Evolutionary conservation across 2,888 invertebrate genomes (phyloP).

Genomic region (Drosophila prolongata): DNA sequence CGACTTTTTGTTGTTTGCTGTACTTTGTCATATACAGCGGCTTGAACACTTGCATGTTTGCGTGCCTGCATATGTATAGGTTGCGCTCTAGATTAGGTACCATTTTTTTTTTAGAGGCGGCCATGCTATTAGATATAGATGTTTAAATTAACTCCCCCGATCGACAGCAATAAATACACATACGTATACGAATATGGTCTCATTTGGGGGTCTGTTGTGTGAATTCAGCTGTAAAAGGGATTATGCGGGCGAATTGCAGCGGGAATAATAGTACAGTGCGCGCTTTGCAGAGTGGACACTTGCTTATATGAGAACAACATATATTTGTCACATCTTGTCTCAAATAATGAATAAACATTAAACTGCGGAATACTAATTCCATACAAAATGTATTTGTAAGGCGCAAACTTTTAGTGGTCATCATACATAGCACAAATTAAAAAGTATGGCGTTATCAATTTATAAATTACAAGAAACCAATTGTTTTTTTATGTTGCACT

Average conservation of each 20-base stretch:
- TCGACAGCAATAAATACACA: conserved; percentile 6
- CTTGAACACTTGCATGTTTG: conserved; percentile 26
- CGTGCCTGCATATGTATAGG: conserved; percentile 26
- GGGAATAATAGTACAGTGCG: conserved; percentile 1
- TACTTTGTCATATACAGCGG: conserved; percentile 68
- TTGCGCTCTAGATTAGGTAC: conserved; percentile 44
- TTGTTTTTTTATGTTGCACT: too few species aligned
- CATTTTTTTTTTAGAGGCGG: conserved; percentile 20
- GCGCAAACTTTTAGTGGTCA: too few species aligned
- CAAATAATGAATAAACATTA: too few species aligned
- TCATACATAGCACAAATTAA: too few species aligned
- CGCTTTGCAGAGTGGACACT: not conserved
- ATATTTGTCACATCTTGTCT: too few species aligned
- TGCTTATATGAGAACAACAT: too few species aligned
- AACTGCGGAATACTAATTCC: too few species aligned
- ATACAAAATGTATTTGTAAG: too few species aligned
- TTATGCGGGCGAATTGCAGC: not conserved
- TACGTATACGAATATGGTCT: not conserved
- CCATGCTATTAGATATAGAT: conserved; percentile 4
- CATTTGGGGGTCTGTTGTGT: conserved; percentile 1
- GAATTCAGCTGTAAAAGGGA: not conserved
- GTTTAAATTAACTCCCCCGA: not conserved
- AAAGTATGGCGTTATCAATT: too few species aligned
- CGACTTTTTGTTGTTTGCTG: conserved; percentile 82
- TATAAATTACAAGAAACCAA: too few species aligned